Percentiles rank a stretch among this genome's conserved stretches.
Evolutionary conservation across 1,140 invertebrate genomes (phyloP).

Genomic region (Drosophila ananassae): DNA sequence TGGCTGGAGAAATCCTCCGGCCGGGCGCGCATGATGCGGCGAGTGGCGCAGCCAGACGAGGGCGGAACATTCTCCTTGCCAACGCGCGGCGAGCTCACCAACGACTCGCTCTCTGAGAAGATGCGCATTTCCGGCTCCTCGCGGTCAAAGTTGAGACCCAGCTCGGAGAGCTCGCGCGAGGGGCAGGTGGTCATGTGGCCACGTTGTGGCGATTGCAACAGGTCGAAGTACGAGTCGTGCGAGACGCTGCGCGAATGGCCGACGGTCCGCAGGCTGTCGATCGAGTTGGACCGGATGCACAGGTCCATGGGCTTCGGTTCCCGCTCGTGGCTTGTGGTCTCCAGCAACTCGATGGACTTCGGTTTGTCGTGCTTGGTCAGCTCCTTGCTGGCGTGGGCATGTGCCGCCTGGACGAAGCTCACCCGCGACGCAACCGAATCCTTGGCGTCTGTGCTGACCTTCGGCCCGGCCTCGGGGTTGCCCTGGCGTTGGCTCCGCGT

Average conservation of each 20-base stretch:
- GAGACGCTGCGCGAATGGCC: constrained; percentile 89
- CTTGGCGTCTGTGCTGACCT: constrained; percentile 40
- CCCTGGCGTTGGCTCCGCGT: constrained; percentile 75
- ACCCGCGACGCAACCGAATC: constrained; percentile 57
- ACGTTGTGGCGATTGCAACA: constrained; percentile 85
- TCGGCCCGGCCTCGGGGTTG: constrained; percentile 59
- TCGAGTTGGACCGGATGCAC: constrained; percentile 79
- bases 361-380: constrained; percentile 74
- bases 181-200: constrained; percentile 84
- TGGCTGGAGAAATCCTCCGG: constrained; percentile 85
- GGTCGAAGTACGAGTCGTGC: constrained; percentile 97
- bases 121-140: constrained; percentile 94
- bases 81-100: constrained; percentile 85
- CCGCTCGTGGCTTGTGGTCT: constrained; percentile 58
- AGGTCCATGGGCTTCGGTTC: constrained; percentile 82
- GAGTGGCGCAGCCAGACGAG: constrained; percentile 64
- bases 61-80: constrained; percentile 84
- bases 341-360: constrained; percentile 81
- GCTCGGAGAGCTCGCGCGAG: constrained; percentile 90
- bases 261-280: constrained; percentile 79
- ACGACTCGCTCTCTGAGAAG: constrained; percentile 92
- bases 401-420: constrained; percentile 68
- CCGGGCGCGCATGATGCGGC: constrained; percentile 84
- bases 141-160: constrained; percentile 92
- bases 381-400: constrained; percentile 65